Evolutionary conservation across 2,797 vertebrate genomes (phyloP).

Genomic region (Pteronotus mesoamericanus): DNA sequence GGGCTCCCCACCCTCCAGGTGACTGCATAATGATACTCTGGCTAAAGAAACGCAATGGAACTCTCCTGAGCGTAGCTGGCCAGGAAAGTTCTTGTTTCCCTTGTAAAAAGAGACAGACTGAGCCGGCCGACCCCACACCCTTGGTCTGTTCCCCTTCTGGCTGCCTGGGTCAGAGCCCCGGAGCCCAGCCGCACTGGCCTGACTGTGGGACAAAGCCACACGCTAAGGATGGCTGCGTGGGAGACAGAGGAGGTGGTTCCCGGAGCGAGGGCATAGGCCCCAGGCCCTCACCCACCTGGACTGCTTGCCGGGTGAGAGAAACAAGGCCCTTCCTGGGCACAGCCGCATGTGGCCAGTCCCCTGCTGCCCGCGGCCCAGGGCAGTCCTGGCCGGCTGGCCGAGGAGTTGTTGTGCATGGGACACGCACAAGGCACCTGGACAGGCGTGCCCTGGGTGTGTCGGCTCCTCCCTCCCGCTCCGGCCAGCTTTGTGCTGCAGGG

Average conservation of each 20-base stretch:
- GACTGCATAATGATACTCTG: rapidly evolving
- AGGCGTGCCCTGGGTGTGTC: rapidly evolving
- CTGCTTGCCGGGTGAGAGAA: not conserved
- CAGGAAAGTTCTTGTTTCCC: not conserved
- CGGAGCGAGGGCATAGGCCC: rapidly evolving
- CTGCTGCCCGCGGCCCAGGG: rapidly evolving
- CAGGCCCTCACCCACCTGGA: rapidly evolving
- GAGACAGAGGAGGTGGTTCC: not conserved
- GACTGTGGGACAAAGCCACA: not conserved
- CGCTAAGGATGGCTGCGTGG: rapidly evolving
- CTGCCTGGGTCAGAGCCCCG: not conserved
- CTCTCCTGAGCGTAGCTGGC: not conserved
- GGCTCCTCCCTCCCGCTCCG: not conserved
- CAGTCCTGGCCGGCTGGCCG: rapidly evolving
- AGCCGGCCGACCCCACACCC: not conserved
- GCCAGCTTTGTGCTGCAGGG: rapidly evolving
- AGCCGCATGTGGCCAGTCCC: not conserved
- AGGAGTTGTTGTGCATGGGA: rapidly evolving
- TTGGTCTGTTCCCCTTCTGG: not conserved
- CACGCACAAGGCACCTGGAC: not conserved
- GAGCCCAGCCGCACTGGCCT: rapidly evolving
- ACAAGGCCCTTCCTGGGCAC: rapidly evolving
- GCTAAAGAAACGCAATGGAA: rapidly evolving
- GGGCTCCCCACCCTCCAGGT: not conserved
- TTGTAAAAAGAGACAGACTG: not conserved